Conservation (phyloP, 2,113 vertebrate genomes). For the Paramisgurnus dabryanus region DNA sequence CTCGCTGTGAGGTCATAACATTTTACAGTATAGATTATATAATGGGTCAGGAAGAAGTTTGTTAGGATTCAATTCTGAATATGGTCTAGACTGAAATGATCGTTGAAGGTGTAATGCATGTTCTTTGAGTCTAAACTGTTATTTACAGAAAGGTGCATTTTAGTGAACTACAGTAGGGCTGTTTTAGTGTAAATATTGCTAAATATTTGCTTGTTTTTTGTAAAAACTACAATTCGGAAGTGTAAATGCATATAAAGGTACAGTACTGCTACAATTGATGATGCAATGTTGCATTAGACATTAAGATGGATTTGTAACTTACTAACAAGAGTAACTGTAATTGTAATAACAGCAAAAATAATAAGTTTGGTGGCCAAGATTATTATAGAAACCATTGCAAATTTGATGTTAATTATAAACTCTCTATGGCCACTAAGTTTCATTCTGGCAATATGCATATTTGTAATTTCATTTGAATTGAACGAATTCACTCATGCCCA, state of each 20-base stretch:
- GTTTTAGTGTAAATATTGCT: too few species aligned
- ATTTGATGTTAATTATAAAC: constrained; percentile 2
- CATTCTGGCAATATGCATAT: constrained; percentile 24
- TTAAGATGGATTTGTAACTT: background rate
- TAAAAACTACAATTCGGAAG: background rate
- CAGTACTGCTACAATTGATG: background rate
- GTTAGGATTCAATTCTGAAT: background rate
- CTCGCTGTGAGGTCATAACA: constrained; percentile 4
- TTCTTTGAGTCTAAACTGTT: too few species aligned
- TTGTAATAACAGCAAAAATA: constrained; percentile 12
- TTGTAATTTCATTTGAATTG: constrained; percentile 18
- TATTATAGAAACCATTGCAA: background rate
- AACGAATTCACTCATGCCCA: constrained; percentile 30
- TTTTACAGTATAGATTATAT: too few species aligned
- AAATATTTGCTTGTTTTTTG: too few species aligned
- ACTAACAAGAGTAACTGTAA: background rate
- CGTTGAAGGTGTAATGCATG: too few species aligned
- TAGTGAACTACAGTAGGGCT: too few species aligned
- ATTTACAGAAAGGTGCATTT: too few species aligned
- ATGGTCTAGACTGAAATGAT: background rate
- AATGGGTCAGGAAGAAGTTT: too few species aligned
- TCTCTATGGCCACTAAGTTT: constrained; percentile 8
- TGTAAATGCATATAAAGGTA: background rate
- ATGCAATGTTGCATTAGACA: background rate
- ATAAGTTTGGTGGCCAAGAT: background rate